Conservation (phyloP, 37 sponge, comb jelly and placozoan species). For the Halichondria panicea region DNA sequence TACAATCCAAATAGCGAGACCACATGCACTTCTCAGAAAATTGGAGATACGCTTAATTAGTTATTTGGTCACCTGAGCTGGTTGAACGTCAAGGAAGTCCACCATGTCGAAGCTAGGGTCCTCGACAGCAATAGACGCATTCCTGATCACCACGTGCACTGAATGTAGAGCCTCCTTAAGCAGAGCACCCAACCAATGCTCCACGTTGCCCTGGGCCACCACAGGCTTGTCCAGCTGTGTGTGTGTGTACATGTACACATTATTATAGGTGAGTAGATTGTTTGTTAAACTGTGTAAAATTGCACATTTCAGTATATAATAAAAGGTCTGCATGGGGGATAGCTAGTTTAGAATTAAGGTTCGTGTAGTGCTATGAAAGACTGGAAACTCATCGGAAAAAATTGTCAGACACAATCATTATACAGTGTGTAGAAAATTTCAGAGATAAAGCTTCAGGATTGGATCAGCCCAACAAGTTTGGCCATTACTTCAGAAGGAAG, state of each 20-base stretch:
- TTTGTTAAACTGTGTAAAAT: no score
- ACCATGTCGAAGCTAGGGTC: constrained; percentile 92
- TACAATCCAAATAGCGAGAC: no score
- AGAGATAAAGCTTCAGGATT: not conserved
- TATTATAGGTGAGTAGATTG: not conserved
- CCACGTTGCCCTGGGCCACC: constrained; percentile 93
- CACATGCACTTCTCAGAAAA: no score
- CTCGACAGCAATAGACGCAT: constrained; percentile 69
- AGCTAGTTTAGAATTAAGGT: no score
- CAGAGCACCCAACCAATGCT: constrained; percentile 89
- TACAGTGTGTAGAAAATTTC: not conserved
- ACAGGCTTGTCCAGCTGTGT: constrained; percentile 86
- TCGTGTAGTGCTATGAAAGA: no score
- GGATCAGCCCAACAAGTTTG: not conserved
- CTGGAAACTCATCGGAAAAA: no score
- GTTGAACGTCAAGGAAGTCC: constrained; percentile 81
- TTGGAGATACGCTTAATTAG: no score
- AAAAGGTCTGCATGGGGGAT: no score
- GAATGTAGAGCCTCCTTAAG: constrained; percentile 64
- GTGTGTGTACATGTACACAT: not conserved
- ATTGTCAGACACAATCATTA: not conserved
- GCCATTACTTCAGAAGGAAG: not conserved
- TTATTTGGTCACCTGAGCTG: constrained; percentile 82
- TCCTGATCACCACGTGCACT: constrained; percentile 82
- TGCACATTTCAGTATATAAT: no score